These are phyloP conservation scores for Amphilophus citrinellus DNA, from an alignment of 2,113 vertebrate genomes.

Conservation along the genomic window DNA sequence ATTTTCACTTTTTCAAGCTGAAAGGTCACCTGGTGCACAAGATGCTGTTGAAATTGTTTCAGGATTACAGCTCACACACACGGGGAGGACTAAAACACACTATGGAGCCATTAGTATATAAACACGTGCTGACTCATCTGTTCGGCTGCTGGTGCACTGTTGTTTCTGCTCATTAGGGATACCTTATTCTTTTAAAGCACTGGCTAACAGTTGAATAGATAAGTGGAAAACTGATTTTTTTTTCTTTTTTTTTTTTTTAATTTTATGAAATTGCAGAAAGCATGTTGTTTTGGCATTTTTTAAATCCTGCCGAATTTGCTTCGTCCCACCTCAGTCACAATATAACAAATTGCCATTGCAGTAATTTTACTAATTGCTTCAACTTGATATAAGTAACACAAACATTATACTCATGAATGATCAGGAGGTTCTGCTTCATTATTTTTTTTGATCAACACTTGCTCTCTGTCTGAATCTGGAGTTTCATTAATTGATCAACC, in stretches of 20 bases:
- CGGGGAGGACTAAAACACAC: slow-evolving; percentile 42
- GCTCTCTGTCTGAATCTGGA: not conserved
- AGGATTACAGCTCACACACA: slow-evolving; percentile 12
- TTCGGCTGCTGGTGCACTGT: slow-evolving; percentile 20
- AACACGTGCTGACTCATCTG: slow-evolving; percentile 57
- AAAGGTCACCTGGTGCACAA: not conserved
- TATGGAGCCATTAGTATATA: slow-evolving; percentile 46
- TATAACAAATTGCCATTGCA: not conserved
- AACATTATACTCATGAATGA: not conserved
- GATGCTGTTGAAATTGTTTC: slow-evolving; percentile 17
- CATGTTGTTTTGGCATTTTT: not conserved
- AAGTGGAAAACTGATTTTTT: not conserved
- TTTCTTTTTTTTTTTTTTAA: not conserved
- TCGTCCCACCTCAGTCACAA: not conserved
- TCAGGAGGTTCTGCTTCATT: not conserved
- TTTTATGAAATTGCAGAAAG: no score
- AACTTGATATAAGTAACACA: slow-evolving; percentile 1
- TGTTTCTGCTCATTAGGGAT: slow-evolving; percentile 51
- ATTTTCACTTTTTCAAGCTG: not conserved
- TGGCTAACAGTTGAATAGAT: slow-evolving; percentile 14
- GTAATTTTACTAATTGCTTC: not conserved
- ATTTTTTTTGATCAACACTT: not conserved
- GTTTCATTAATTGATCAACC: not conserved
- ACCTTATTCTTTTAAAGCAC: slow-evolving; percentile 46
- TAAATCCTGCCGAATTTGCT: not conserved